phyloP scores from a whole-genome alignment of 35 echinoderm and acorn worm genomes.

The Acanthaster planci region DNA sequence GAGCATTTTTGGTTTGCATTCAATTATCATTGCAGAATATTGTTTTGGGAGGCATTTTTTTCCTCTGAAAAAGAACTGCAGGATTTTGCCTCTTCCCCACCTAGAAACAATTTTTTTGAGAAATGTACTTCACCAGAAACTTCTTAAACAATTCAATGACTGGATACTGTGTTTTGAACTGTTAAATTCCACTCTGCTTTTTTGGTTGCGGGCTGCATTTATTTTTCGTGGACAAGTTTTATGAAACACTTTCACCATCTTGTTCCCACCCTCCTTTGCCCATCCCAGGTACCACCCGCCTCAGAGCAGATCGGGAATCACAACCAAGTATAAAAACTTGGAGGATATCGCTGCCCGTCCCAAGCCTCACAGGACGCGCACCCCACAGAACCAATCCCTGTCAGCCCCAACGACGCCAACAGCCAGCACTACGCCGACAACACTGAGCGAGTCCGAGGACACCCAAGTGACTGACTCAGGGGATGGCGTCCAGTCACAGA shows the following conservation, averaged over 20 bases:
- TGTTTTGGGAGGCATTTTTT: too few relatives aligned
- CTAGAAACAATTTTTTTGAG: too few relatives aligned
- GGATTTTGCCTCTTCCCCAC: too few relatives aligned
- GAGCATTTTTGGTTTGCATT: too few relatives aligned
- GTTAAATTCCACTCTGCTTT: too few relatives aligned
- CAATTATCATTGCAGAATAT: too few relatives aligned
- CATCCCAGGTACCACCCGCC: slow-evolving; percentile 80
- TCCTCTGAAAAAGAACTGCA: too few relatives aligned
- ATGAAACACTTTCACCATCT: background rate
- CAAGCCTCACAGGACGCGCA: slow-evolving; percentile 21
- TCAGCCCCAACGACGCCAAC: slow-evolving; percentile 43
- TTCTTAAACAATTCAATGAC: too few relatives aligned
- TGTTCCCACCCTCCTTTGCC: too few relatives aligned
- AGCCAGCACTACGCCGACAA: slow-evolving; percentile 26
- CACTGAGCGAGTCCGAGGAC: slow-evolving; percentile 39
- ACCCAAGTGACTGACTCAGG: slow-evolving; percentile 6
- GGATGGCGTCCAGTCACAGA: slow-evolving; percentile 44
- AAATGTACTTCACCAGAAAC: too few relatives aligned
- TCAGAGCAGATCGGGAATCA: slow-evolving; percentile 66
- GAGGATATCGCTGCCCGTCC: slow-evolving; percentile 90
- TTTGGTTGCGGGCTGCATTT: too few relatives aligned
- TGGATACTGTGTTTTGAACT: too few relatives aligned
- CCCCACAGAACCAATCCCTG: slow-evolving; percentile 19
- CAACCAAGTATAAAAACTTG: slow-evolving; percentile 80
- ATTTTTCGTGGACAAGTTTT: background rate